These are phyloP conservation scores for Pemphigus obesinymphae DNA, from an alignment of 1,140 invertebrate species.

Conservation along the genomic window DNA sequence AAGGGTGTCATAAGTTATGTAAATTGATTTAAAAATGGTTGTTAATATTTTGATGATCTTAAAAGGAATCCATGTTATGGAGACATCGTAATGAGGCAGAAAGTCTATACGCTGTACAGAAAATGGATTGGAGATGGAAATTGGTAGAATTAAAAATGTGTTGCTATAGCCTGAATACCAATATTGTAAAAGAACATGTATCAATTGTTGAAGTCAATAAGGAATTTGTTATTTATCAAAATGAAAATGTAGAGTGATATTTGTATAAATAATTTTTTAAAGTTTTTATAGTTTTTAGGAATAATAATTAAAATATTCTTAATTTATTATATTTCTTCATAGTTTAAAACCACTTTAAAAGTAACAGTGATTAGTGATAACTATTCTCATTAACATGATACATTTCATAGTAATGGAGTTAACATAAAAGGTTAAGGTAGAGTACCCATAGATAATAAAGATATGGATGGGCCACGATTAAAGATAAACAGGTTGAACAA, in stretches of 20 bases:
- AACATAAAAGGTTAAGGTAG: no score
- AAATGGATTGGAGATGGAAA: constrained; percentile 96
- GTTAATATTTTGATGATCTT: constrained; percentile 44
- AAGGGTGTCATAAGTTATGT: constrained; percentile 42
- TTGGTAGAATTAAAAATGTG: constrained; percentile 78
- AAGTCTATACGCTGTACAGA: constrained; percentile 87
- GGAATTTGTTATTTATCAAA: constrained; percentile 53
- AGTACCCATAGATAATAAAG: no score
- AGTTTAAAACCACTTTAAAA: no score
- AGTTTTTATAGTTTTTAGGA: no score
- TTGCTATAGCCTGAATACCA: constrained; percentile 69
- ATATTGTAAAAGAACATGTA: constrained; percentile 77
- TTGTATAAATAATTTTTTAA: no score
- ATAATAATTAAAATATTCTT: no score
- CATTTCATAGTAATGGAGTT: no score
- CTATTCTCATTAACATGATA: no score
- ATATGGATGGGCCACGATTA: no score
- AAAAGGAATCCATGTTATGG: constrained; percentile 82
- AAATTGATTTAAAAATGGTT: not conserved
- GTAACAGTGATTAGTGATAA: no score
- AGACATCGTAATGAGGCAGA: constrained; percentile 94
- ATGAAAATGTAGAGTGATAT: not conserved
- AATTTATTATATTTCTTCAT: no score
- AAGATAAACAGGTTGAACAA: no score
- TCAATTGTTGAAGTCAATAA: constrained; percentile 92